A percentile compares a stretch with the other conserved stretches of the same genome.
Conservation (phyloP, 2,797 vertebrate genomes). For the Leuciscus waleckii region DNA sequence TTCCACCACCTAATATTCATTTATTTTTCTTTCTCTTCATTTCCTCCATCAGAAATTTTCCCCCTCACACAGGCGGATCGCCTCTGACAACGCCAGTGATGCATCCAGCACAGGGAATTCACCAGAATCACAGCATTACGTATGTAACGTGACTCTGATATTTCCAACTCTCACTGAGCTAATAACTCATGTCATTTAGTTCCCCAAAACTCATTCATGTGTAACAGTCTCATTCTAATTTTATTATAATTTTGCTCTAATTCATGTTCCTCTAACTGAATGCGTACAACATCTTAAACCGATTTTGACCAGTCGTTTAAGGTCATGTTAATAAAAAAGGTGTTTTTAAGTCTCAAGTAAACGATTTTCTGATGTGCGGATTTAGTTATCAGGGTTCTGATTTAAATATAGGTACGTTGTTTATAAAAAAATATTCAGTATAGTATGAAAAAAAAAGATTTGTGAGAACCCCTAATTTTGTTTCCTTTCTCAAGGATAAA, state of each 20-base stretch:
- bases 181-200: constrained; percentile 5
- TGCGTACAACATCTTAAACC: background rate
- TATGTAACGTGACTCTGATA: constrained; percentile 21
- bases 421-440: background rate
- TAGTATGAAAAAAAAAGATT: background rate
- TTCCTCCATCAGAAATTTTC: constrained; percentile 63
- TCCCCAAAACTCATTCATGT: constrained; percentile 1
- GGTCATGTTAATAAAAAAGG: too few relatives aligned
- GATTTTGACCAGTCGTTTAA: background rate
- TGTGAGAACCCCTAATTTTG: constrained; percentile 41
- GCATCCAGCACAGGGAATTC: constrained; percentile 61
- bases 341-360: background rate
- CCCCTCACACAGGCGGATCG: constrained; percentile 69
- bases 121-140: constrained; percentile 64
- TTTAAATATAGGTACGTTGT: background rate
- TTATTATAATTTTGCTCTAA: background rate
- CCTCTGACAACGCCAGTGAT: constrained; percentile 68
- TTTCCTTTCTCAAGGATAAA: constrained; percentile 68
- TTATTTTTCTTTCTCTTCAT: background rate
- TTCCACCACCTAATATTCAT: constrained; percentile 41
- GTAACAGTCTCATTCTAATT: constrained; percentile 7
- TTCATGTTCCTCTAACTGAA: background rate
- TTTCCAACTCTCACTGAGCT: background rate
- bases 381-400: background rate
- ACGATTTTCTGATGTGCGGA: background rate